These are phyloP conservation scores for Sesia bembeciformis DNA, from an alignment of 2,888 invertebrate species.

Conservation along the genomic window DNA sequence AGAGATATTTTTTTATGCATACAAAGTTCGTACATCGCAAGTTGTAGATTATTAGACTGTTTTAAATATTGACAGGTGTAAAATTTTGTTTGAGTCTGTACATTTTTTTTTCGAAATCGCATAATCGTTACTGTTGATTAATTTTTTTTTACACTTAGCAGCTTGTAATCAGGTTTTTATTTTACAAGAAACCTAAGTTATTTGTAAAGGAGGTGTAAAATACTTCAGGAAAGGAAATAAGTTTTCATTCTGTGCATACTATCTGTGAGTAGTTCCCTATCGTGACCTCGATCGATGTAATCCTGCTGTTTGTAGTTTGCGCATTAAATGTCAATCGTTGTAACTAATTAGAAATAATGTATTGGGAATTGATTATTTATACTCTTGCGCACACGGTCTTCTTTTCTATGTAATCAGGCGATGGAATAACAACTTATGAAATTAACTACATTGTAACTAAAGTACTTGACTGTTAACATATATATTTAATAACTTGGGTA, in stretches of 20 bases:
- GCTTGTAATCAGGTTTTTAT: constrained; percentile 67
- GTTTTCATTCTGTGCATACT: constrained; percentile 38
- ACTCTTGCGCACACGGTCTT: constrained; percentile 34
- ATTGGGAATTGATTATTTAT: constrained; percentile 37
- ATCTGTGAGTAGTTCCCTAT: background rate
- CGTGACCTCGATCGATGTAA: background rate
- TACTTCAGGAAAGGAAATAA: constrained; percentile 44
- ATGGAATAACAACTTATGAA: too few relatives aligned
- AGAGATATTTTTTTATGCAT: constrained; percentile 73
- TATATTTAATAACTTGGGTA: too few relatives aligned
- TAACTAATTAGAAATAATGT: constrained; percentile 41
- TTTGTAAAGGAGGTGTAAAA: constrained; percentile 61
- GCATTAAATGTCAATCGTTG: constrained; percentile 37
- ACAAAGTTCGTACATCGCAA: constrained; percentile 60
- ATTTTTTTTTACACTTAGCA: constrained; percentile 56
- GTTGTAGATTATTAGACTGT: constrained; percentile 42
- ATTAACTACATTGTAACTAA: too few relatives aligned
- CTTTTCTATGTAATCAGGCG: background rate
- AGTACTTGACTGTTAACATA: too few relatives aligned
- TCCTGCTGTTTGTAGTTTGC: constrained; percentile 15
- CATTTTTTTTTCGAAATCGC: constrained; percentile 53
- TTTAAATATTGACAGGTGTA: constrained; percentile 20
- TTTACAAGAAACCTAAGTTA: constrained; percentile 31
- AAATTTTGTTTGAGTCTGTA: constrained; percentile 18
- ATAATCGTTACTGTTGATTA: constrained; percentile 66